Base-by-base conservation (phyloP, 2,888 invertebrate species). In the Ceratothoa steindachneri region DNA sequence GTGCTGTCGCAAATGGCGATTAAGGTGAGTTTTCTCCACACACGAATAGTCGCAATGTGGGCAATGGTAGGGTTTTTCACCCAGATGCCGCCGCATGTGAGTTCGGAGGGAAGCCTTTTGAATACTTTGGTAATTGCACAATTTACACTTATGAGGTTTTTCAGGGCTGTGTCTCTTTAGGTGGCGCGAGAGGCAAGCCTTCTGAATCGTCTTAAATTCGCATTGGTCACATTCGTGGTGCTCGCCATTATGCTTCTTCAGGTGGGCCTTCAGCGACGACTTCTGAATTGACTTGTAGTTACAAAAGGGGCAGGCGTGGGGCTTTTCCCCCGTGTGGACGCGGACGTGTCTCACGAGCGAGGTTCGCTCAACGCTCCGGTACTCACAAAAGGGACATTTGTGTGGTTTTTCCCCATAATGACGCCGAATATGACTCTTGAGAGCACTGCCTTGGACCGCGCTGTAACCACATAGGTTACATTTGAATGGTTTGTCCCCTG, bases 221-320 rank as follows among this genome's bases (percentile, higher is more conserved):
- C 60, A 60, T 60, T 60, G n/a, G 9, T 60, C 60, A 60, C 60
- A 60, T 60, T 60, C 60, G 27, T 60, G 60, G 24, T 60, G 60
- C 24, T 60, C 60, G 1, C 60, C 60, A 24, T 60, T 60, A 24
- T 60, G 60, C 3, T 60, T 60, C 3, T 60, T 60, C 60, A 60
- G 9, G 60, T 60, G 60, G 2, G 60, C 60, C 24, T 60, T 60
- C 27, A 60, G 27, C 1, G 60, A 60, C 1, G 60, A 60, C 24
- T 60, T 60, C 3, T 60, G 60, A 60, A 60, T 60, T 24, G 60
- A 60, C 60, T 60, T 60, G 27, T 60, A 60, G 24, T 60, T 24
- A 3, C 60, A 60, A 24, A 24, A 60, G 27, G 60, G 60, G 24
- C 60, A 60, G 12, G 60, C 60, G 27, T 60, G 60, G 24, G 60